Evolutionary conservation across 2,797 vertebrate species (phyloP).

Genomic region (Fringilla coelebs): DNA sequence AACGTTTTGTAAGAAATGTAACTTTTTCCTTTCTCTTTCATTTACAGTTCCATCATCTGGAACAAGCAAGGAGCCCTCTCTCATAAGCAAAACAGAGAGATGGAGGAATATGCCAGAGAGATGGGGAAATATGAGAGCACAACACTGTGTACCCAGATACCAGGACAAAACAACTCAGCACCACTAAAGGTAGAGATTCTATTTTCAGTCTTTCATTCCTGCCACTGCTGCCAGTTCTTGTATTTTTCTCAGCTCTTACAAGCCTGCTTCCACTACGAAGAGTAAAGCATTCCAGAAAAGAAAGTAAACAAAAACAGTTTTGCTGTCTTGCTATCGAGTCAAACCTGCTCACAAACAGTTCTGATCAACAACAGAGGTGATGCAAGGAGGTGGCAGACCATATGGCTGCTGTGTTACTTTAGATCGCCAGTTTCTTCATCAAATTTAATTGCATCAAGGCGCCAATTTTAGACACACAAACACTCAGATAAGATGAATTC

Average conservation of each 20-base stretch:
- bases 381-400: not conserved
- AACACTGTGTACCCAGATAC: fast-evolving
- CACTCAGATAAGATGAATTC: not conserved
- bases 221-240: not conserved
- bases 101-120: not conserved
- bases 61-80: not conserved
- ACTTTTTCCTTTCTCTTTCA: not conserved
- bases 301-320: not conserved
- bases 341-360: not conserved
- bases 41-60: not conserved
- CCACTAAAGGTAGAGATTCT: not conserved
- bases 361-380: not conserved
- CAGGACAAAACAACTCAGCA: not conserved
- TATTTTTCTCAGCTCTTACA: not conserved
- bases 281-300: not conserved
- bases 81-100: not conserved
- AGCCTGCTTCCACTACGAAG: not conserved
- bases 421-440: not conserved
- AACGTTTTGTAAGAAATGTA: not conserved
- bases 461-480: not conserved
- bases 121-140: not conserved
- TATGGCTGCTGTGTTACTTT: not conserved
- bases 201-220: not conserved
- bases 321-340: not conserved
- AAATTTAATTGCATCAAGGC: not conserved